Evolutionary conservation across 2,113 vertebrate genomes (phyloP), one percentile per base, ranked within the genome.

Genomic region (Tricholaema leucomelas): DNA sequence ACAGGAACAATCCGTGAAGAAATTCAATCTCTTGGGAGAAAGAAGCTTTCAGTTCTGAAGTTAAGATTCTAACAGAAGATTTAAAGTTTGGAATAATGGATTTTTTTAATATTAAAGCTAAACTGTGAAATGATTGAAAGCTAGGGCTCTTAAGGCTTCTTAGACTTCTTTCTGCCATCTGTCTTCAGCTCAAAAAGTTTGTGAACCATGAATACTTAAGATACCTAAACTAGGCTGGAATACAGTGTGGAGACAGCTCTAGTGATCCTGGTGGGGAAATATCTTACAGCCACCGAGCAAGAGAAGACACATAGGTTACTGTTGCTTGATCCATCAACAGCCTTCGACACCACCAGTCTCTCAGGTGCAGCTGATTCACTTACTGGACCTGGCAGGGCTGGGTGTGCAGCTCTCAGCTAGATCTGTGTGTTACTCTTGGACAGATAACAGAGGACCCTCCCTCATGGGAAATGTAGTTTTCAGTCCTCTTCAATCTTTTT

Each of bases 11-110:
- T 66, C 50, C 59, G 13, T 69, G 87, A 82, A 82, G 63, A 96
- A 88, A 89, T 72, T 20, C 76, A 87, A 79, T 76, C 8, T 70
- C 81, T 56, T 76, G 38, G 33, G n/a, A 85, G 64, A 88, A 94
- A 75, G 66, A 92, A 91, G 19, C 12, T 28, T 91, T 94, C 31
- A n/a, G 30, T 94, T 94, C 81, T 82, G 46, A 88, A 79, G 50
- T 69, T 88, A 72, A 67, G 91, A 92, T 66, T 87, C 42, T 82
- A 93, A 61, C 19, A 81, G 70, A 72, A 76, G 36, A 63, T 76
- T 73, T 80, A 73, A 56, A 73, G 56, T 74, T 85, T 70, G 60
- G 91, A 92, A 88, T 66, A 91, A 88, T 36, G 81, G 73, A 58
- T 84, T 93, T 46, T 50, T 50, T 25, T 87, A 66, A 40, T 81